These are phyloP conservation scores for Accipiter virgatus DNA, from an alignment of 2,113 vertebrate genomes.

Conservation along the genomic window DNA sequence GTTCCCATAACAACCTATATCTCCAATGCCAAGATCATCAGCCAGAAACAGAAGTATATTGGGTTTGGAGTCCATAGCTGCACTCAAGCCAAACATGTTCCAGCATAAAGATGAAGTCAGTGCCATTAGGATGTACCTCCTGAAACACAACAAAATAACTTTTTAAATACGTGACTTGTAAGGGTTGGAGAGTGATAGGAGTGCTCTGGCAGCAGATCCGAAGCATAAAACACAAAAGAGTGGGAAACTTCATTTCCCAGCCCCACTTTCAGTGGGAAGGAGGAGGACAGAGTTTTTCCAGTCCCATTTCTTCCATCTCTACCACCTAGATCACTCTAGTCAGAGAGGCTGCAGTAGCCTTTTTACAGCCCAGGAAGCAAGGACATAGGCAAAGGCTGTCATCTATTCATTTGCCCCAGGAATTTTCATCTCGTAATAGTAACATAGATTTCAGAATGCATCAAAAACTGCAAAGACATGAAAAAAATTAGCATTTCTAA, in stretches of 20 bases:
- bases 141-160: not conserved
- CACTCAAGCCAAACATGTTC: not conserved
- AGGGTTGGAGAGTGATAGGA: not conserved
- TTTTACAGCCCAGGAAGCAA: not conserved
- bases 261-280: not conserved
- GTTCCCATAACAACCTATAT: conserved; percentile 87
- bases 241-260: not conserved
- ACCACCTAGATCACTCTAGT: not conserved
- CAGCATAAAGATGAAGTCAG: not conserved
- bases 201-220: not conserved
- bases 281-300: not conserved
- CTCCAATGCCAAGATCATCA: conserved; percentile 88
- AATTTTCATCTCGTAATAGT: not conserved
- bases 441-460: not conserved
- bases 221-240: not conserved
- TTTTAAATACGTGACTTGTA: not conserved
- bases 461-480: not conserved
- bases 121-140: not conserved
- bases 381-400: not conserved
- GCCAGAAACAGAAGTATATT: conserved; percentile 86
- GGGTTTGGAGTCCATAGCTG: conserved; percentile 51
- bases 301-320: not conserved
- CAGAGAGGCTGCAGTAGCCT: not conserved
- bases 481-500: not conserved
- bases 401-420: not conserved